Base-by-base conservation (phyloP, 2,113 vertebrate species). In the Chauna torquata region DNA sequence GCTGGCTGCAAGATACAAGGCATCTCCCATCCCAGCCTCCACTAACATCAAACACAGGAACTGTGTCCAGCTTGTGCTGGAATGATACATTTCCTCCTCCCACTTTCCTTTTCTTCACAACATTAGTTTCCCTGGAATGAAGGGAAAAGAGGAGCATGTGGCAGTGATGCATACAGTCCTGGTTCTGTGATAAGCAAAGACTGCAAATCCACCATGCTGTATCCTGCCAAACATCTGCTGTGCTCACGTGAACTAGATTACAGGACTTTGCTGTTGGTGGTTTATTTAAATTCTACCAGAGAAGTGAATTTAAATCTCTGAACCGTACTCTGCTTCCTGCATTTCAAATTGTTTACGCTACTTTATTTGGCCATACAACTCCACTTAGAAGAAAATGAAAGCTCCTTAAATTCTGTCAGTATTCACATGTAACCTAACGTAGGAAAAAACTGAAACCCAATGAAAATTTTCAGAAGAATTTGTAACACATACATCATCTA, bases 211-310 rank as follows among this genome's bases (percentile, higher is more conserved):
- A 47, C 49, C 77, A 83, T 0, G 0, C 45, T 58, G 66, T 89
- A 79, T 47, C 66, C 83, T 94, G 95, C 91, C 97, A 92, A 96
- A 95, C 89, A 88, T 82, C 91, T 74, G 86, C 47, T 64, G 28
- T 22, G 47, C 86, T 89, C 77, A 12, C 36, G 66, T 66, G 78
- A 90, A 50, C 86, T 36, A 74, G 40, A 91, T 74, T 76, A 70
- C 0, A 1, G 62, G 54, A 19, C 70, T 95, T 71, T 61, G 40
- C 81, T 89, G 77, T 12, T 82, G 74, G 65, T 91, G 77, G 81
- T 82, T 94, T 87, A 80, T 92, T 94, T 57, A 81, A 89, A 84
- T 75, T 42, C 40, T 76, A 79, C 17, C 61, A 96, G 74, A 58
- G 34, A 95, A 76, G 34, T 82, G 70, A 86, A 91, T 82, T 79